A percentile compares a stretch with the other conserved stretches of the same genome.
Evolutionary conservation across 2,888 invertebrate species (phyloP).

Genomic region (Schizotus pectinicornis): DNA sequence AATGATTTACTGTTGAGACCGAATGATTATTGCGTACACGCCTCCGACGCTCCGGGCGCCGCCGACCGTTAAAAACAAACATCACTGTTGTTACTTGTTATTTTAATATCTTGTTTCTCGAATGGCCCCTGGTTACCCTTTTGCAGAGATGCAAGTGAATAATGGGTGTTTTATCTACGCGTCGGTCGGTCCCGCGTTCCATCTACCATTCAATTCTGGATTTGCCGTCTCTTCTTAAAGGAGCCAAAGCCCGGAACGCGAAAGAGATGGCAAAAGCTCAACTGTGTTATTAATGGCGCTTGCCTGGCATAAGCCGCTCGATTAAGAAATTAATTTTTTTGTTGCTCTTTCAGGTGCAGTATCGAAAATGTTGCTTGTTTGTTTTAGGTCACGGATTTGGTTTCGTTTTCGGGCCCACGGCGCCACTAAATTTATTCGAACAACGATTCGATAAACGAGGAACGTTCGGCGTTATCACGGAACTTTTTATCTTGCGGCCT

Average conservation of each 20-base stretch:
- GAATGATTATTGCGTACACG: conserved; percentile 58
- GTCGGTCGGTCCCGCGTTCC: conserved; percentile 53
- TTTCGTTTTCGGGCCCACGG: no score
- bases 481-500: no score
- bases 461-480: no score
- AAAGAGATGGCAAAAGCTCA: background rate
- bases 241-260: conserved; percentile 28
- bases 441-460: no score
- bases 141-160: conserved; percentile 43
- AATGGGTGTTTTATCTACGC: conserved; percentile 54
- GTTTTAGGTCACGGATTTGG: conserved; percentile 16
- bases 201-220: conserved; percentile 50
- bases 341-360: conserved; percentile 15
- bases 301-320: conserved; percentile 35
- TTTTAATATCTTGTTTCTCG: conserved; percentile 57
- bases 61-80: conserved; percentile 58
- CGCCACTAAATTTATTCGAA: no score
- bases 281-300: conserved; percentile 33
- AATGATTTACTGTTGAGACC: conserved; percentile 56
- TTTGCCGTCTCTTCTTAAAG: conserved; percentile 37
- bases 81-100: conserved; percentile 58
- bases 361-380: conserved; percentile 16
- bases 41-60: conserved; percentile 58
- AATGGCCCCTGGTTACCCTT: conserved; percentile 51
- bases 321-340: conserved; percentile 43